Conservation (phyloP, 2,888 invertebrate species). For the Microctonus brassicae region DNA sequence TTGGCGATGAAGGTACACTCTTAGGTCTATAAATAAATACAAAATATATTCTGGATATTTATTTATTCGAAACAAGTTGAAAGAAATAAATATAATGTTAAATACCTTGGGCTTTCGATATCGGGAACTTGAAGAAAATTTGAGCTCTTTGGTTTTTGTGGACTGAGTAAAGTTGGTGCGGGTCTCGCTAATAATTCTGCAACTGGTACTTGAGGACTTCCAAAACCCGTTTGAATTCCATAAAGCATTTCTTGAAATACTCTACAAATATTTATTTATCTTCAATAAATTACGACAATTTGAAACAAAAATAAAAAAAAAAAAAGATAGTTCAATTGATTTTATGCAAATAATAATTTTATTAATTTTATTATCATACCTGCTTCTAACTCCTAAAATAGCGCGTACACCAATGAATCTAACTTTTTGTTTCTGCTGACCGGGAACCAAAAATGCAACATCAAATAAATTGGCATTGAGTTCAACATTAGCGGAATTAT, state of each 20-base stretch:
- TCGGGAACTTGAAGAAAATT: slow-evolving; percentile 94
- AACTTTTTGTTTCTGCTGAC: slow-evolving; percentile 92
- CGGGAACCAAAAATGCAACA: slow-evolving; percentile 87
- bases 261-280: slow-evolving; percentile 66
- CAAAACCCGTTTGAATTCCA: slow-evolving; percentile 93
- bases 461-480: slow-evolving; percentile 89
- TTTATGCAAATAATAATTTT: neutral
- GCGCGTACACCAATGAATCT: slow-evolving; percentile 92
- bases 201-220: slow-evolving; percentile 93
- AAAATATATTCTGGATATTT: neutral
- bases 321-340: neutral
- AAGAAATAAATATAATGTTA: too few relatives aligned
- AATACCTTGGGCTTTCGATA: slow-evolving; percentile 82
- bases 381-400: slow-evolving; percentile 90
- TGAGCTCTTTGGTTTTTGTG: slow-evolving; percentile 89
- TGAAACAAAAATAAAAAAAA: neutral
- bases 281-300: neutral
- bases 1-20: slow-evolving; percentile 93
- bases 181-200: slow-evolving; percentile 89
- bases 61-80: too few relatives aligned
- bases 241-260: slow-evolving; percentile 96
- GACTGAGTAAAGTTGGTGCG: slow-evolving; percentile 87
- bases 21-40: slow-evolving; percentile 79
- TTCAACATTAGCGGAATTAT: slow-evolving; percentile 83
- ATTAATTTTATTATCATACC: slow-evolving; percentile 72